Conservation (phyloP, 2,888 invertebrate genomes). For the Euclidia mi region DNA sequence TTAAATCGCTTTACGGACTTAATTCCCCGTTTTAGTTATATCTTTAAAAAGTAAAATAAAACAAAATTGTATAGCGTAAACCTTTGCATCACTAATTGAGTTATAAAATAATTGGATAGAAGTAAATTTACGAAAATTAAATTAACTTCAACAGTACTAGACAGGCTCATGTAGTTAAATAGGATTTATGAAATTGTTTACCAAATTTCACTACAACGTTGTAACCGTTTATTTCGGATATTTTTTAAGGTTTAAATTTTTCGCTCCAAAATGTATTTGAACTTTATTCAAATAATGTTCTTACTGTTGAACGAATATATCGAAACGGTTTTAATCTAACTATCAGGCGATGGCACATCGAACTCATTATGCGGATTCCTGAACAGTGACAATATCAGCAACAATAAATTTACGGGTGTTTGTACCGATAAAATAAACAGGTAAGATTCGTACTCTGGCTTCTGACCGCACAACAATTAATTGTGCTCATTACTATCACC, state of each 20-base stretch:
- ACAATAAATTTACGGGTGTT: slow-evolving; percentile 79
- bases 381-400: slow-evolving; percentile 75
- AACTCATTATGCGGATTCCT: slow-evolving; percentile 76
- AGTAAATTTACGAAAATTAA: slow-evolving; percentile 15
- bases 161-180: slow-evolving; percentile 6
- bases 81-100: slow-evolving; percentile 23
- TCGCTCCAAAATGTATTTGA: not conserved
- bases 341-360: slow-evolving; percentile 72
- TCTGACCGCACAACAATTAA: slow-evolving; percentile 54
- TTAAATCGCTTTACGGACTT: slow-evolving; percentile 66
- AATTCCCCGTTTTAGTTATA: slow-evolving; percentile 24
- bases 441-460: slow-evolving; percentile 54
- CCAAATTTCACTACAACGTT: not conserved
- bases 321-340: slow-evolving; percentile 59
- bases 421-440: slow-evolving; percentile 75
- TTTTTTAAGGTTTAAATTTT: not conserved
- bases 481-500: slow-evolving; percentile 49
- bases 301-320: slow-evolving; percentile 16
- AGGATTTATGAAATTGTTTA: slow-evolving; percentile 19
- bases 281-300: no score
- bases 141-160: slow-evolving; percentile 10
- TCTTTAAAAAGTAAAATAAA: slow-evolving; percentile 28
- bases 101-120: slow-evolving; percentile 40
- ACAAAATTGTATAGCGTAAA: not conserved
- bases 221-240: not conserved